Base-by-base conservation (phyloP, 2,113 vertebrate genomes). In the Eupsittula cactorum region DNA sequence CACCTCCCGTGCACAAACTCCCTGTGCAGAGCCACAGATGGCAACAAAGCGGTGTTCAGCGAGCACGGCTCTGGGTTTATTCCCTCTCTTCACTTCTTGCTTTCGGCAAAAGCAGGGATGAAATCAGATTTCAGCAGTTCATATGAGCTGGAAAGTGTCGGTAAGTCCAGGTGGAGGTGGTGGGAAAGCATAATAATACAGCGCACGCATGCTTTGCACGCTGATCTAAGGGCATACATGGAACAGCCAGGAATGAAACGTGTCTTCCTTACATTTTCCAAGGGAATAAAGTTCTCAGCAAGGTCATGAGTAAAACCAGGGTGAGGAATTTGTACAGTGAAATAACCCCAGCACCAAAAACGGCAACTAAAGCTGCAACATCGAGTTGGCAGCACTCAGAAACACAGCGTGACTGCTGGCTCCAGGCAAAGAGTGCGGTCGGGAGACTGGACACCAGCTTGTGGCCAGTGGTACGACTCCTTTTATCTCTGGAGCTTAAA, bases 1-100 rank as follows among this genome's bases (percentile, higher is more conserved):
- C 0, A 13, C 83, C 95, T 84, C 96, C 93, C 42, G 41, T 62
- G 69, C 88, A 52, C 93, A 64, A 76, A 64, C 84, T 94, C 90
- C 77, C 77, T 91, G 60, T 9, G 39, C 88, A 49, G 85, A 88
- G 95, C 88, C 1, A 0, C 91, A 92, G 89, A 92, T 91, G 91
- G 91, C 67, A 94, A 96, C 92, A 88, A 91, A 92, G 94, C 18
- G 82, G 95, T 79, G 83, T 63, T 95, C 75, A 95, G 93, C 87
- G 31, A 91, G 62, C 13, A 2, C 7, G 18, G 91, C 78, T 74
- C 85, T n/a, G 84, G 41, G 81, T 37, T 89, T 76, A 91, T 92
- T 95, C 87, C 93, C 87, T 90, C 89, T 91, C 82, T 77, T 91
- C 78, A 0, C 35, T 73, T 76, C 90, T 95, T 90, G 94, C 92